Evolutionary conservation across 2,888 invertebrate genomes (phyloP).

Genomic region (Odontocerum albicorne): DNA sequence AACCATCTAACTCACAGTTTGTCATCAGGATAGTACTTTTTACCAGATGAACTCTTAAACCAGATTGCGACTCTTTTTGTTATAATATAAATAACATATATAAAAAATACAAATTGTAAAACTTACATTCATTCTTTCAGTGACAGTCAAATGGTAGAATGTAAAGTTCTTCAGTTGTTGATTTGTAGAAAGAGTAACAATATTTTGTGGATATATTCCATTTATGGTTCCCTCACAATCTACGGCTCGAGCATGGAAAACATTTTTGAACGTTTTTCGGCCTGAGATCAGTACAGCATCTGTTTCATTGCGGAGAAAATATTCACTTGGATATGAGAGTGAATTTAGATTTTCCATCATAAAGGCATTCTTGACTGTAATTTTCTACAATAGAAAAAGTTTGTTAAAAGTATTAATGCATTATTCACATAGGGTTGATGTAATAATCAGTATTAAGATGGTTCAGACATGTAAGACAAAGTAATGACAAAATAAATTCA

Average conservation of each 20-base stretch:
- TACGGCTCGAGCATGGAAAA: constrained; percentile 44
- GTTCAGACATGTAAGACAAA: too few species aligned
- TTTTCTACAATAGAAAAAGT: constrained; percentile 48
- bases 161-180: constrained; percentile 51
- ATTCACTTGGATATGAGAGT: constrained; percentile 56
- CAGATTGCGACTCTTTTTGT: too few species aligned
- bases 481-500: too few species aligned
- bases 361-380: constrained; percentile 44
- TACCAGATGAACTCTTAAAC: too few species aligned
- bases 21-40: too few species aligned
- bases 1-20: too few species aligned
- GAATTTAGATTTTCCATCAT: constrained; percentile 48
- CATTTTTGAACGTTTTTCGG: constrained; percentile 50
- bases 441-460: too few species aligned
- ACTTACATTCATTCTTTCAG: constrained; percentile 51
- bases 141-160: constrained; percentile 56
- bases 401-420: too few species aligned
- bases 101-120: constrained; percentile 2
- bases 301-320: constrained; percentile 45
- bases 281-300: constrained; percentile 46
- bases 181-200: constrained; percentile 49
- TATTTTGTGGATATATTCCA: constrained; percentile 48
- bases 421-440: too few species aligned
- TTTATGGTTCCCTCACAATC: constrained; percentile 49
- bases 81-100: too few species aligned